Base-by-base conservation (phyloP, 2,113 vertebrate species). In the Spea multiplicata region DNA sequence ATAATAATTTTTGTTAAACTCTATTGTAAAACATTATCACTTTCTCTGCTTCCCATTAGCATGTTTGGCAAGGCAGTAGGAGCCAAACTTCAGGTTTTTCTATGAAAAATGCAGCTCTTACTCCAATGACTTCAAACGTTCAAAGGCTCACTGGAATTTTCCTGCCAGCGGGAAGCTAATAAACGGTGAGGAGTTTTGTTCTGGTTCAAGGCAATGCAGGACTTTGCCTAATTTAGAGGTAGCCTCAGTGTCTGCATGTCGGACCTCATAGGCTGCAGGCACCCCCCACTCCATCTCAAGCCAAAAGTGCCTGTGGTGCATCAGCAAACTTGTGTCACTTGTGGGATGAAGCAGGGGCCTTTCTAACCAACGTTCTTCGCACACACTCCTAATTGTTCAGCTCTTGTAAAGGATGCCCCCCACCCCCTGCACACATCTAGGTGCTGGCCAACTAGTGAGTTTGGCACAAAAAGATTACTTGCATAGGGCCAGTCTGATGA, bases 21-120 rank as follows among this genome's bases (percentile, higher is more conserved):
- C 68, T 50, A 74, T 71, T 73, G 65, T 68, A 16, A 73, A 73
- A 61, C 64, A 67, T 80, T 67, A 68, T 80, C 49, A 53, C 45
- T 13, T 49, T 52, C n/a, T 16, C 69, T 67, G 78, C 67, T 80
- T 80, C 59, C 62, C 78, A 80, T 67, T 74, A 74, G 74, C 73
- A 80, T 62, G 78, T 74, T 80, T 73, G 78, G 64, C 72, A 68
- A 74, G 65, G 64, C 64, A 62, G 59, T 44, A 55, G 45, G n/a
- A 49, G 71, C 78, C 78, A 80, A 80, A 80, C 64, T 68, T 64
- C 53, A 74, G 78, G 64, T 68, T 80, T 80, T 80, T 68, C 53
- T 62, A 68, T 74, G 44, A 59, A 73, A 67, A 66, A 57, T 57
- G 44, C n/a, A 30, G 45, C 12, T 48, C 12, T 73, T 73, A 50